Evolutionary conservation across 2,797 vertebrate genomes (phyloP).

Genomic region (Eutrigla gurnardus): DNA sequence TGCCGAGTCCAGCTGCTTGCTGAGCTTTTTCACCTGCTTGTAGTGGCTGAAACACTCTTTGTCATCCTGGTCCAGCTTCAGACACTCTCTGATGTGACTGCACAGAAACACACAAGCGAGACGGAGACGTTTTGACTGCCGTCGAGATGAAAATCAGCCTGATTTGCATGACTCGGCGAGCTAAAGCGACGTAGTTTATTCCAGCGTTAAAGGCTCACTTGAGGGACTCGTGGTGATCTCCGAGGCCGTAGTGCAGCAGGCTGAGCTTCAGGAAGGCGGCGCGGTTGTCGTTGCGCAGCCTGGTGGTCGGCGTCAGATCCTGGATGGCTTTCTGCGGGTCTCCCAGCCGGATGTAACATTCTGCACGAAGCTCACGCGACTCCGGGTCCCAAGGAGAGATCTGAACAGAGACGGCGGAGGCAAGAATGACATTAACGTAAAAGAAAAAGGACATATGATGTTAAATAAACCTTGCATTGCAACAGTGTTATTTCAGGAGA

Average conservation of each 20-base stretch:
- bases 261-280: slow-evolving; percentile 88
- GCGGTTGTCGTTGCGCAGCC: slow-evolving; percentile 88
- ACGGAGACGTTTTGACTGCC: background rate
- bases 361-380: slow-evolving; percentile 86
- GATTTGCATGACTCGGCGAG: slow-evolving; percentile 27
- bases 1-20: slow-evolving; percentile 87
- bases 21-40: slow-evolving; percentile 90
- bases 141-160: background rate
- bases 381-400: slow-evolving; percentile 89
- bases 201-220: slow-evolving; percentile 67
- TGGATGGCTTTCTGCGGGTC: slow-evolving; percentile 87
- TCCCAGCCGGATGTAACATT: slow-evolving; percentile 85
- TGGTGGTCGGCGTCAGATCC: slow-evolving; percentile 86
- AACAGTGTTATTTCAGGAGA: background rate
- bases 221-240: slow-evolving; percentile 87
- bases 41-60: slow-evolving; percentile 89
- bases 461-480: background rate
- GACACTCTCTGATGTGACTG: slow-evolving; percentile 88
- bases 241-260: slow-evolving; percentile 85
- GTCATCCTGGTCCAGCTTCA: slow-evolving; percentile 90
- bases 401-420: slow-evolving; percentile 55
- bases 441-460: background rate
- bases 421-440: no score
- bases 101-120: background rate
- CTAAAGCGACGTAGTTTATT: background rate